Conservation (phyloP, 1,140 invertebrate species). For the Manduca sexta region DNA sequence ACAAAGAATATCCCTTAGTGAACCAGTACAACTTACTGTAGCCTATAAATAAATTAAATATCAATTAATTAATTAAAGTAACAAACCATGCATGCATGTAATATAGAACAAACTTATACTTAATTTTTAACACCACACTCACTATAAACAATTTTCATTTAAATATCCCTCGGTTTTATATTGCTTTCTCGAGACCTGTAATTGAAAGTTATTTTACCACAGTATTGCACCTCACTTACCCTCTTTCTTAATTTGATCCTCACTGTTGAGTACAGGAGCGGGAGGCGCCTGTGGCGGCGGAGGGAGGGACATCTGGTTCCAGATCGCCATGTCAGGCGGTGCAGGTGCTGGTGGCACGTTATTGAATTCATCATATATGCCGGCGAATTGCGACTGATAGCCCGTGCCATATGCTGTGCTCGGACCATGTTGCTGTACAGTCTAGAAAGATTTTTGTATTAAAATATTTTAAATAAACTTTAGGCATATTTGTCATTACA, state of each 20-base stretch:
- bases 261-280: slow-evolving; percentile 33
- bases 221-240: slow-evolving; percentile 23
- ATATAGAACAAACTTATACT: too few relatives aligned
- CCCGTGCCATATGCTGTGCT: slow-evolving; percentile 21
- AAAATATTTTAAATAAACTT: too few relatives aligned
- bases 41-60: too few relatives aligned
- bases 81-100: too few relatives aligned
- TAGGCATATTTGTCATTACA: too few relatives aligned
- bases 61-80: too few relatives aligned
- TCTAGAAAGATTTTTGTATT: neutral
- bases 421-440: neutral
- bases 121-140: too few relatives aligned
- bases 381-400: slow-evolving; percentile 44
- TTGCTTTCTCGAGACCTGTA: too few relatives aligned
- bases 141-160: too few relatives aligned
- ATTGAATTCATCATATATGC: slow-evolving; percentile 54
- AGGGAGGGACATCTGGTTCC: slow-evolving; percentile 59
- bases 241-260: slow-evolving; percentile 66
- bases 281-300: slow-evolving; percentile 37
- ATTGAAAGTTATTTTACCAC: neutral
- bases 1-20: too few relatives aligned
- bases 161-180: too few relatives aligned
- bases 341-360: slow-evolving; percentile 17
- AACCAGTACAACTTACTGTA: too few relatives aligned
- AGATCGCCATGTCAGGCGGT: slow-evolving; percentile 38